phyloP scores from a whole-genome alignment of 1,140 invertebrate species.

The Euura lappo region DNA sequence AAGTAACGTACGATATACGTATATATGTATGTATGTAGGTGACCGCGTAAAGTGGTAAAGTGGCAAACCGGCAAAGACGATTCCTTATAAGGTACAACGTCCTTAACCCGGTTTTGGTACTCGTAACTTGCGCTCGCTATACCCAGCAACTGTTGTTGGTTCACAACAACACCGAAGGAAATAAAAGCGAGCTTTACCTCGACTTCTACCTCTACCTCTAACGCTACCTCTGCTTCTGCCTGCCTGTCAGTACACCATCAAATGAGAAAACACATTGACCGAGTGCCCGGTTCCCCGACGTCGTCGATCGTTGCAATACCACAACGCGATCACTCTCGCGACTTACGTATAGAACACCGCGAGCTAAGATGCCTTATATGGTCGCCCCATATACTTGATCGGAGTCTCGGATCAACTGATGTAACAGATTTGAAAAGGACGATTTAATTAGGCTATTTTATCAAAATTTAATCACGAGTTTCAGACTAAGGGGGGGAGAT shows the following conservation, averaged over 20 bases:
- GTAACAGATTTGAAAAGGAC: too few species aligned
- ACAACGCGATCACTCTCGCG: too few species aligned
- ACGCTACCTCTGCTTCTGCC: too few species aligned
- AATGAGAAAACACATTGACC: not conserved
- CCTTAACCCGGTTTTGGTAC: conserved; percentile 56
- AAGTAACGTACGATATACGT: not conserved
- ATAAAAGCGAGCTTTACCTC: not conserved
- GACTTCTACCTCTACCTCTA: too few species aligned
- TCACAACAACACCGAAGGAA: not conserved
- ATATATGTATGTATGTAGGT: not conserved
- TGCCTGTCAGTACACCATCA: too few species aligned
- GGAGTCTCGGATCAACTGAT: not conserved
- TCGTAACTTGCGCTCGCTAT: conserved; percentile 11
- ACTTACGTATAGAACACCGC: too few species aligned
- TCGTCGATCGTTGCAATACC: too few species aligned
- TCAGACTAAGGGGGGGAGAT: not conserved
- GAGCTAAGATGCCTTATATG: not conserved
- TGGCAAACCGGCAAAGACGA: conserved; percentile 45
- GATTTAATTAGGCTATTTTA: too few species aligned
- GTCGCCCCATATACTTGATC: not conserved
- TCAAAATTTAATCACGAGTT: too few species aligned
- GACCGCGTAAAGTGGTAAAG: not conserved
- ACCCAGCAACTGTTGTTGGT: conserved; percentile 7
- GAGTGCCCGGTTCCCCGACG: not conserved
- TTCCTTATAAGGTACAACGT: conserved; percentile 59